Evolutionary conservation across 37 sponge, comb jelly and placozoan genomes (phyloP), one percentile per base, ranked within the genome.

Genomic region (Beroe ovata): DNA sequence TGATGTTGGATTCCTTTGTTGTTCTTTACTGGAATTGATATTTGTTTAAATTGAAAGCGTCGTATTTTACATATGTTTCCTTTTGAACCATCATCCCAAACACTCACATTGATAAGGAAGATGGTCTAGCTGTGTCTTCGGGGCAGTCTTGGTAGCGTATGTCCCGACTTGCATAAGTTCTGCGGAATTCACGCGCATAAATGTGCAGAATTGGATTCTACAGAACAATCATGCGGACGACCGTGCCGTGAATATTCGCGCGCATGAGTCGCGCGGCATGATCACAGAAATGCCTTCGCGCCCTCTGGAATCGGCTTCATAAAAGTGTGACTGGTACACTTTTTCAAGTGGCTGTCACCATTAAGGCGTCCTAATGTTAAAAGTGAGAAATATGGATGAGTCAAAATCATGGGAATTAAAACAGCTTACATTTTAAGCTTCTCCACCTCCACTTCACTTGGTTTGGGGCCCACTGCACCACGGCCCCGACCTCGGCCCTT

Each of bases 371-470:
- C 6, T 11, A 47, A 47, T 33, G 35, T 66, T 34, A 32, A 32
- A 30, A 66, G 69, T 66, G 34, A 66, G 36, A 66, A 4, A 66
- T 2, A 66, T 30, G 18, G 14, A 11, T 14, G n/a, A n/a, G n/a
- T n/a, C n/a, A n/a, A n/a, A n/a, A n/a, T n/a, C n/a, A n/a, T n/a
- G n/a, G n/a, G n/a, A n/a, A n/a, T n/a, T n/a, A n/a, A n/a, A n/a
- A n/a, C n/a, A n/a, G 34, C 69, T 66, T 30, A 66, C 69, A 30
- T 37, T 30, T 66, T 66, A 47, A 47, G 54, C 36, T 66, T 37
- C 0, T 66, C 69, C 14, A 30, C 4, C 18, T 66, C 69, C 18
- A 6, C 35, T 34, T 26, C 69, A 66, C 36, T 8, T 26, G 69
- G 16, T 30, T 66, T 66, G 25, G 69, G 35, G 4, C 32, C 69